Conservation (phyloP, 2,888 invertebrate species). For the Pseudococcus longispinus region DNA sequence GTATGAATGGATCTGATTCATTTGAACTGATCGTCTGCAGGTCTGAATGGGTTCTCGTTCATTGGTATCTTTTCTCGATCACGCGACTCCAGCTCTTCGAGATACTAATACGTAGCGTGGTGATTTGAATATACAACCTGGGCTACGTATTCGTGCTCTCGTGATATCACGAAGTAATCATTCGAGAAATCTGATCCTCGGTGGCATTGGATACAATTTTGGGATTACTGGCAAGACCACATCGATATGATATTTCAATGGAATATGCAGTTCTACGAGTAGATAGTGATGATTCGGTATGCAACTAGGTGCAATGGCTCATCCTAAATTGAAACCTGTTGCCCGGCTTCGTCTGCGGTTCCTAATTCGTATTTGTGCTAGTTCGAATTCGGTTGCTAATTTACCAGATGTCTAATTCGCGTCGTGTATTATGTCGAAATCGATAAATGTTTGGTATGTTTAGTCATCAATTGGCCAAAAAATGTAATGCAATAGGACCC, state of each 20-base stretch:
- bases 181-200: background rate
- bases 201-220: background rate
- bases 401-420: background rate
- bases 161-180: background rate
- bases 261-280: background rate
- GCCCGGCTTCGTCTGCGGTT: background rate
- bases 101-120: background rate
- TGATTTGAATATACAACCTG: background rate
- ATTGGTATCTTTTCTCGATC: background rate
- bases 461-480: background rate
- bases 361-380: too few relatives aligned
- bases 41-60: background rate
- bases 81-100: background rate
- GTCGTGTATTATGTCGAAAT: background rate
- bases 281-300: too few relatives aligned
- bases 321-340: background rate
- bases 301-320: background rate
- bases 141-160: too few relatives aligned
- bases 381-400: background rate
- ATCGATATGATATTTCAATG: background rate
- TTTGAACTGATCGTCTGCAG: background rate
- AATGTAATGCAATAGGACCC: too few relatives aligned
- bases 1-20: background rate
- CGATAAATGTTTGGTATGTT: background rate
- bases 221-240: background rate